Conservation (phyloP, 2,888 invertebrate genomes). For the Polylopha cassiicola region DNA sequence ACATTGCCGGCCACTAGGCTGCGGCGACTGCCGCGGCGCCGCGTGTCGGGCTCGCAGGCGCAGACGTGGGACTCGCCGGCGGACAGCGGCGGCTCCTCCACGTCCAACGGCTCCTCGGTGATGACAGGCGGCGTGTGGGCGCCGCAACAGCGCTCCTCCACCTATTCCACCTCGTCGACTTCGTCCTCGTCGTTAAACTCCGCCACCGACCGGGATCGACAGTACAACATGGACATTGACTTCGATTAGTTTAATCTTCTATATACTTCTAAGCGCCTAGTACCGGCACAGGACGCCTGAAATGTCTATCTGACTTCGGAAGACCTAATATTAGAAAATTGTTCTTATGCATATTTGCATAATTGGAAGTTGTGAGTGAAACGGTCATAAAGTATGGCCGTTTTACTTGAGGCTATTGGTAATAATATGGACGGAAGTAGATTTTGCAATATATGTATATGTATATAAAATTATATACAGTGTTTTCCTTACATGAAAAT, state of each 20-base stretch:
- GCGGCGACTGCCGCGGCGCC: constrained; percentile 30
- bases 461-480: too few relatives aligned
- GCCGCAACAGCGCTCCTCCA: constrained; percentile 30
- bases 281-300: constrained; percentile 9
- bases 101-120: constrained; percentile 32
- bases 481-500: too few relatives aligned
- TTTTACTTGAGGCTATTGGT: too few relatives aligned
- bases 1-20: constrained; percentile 39
- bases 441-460: too few relatives aligned
- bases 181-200: constrained; percentile 9
- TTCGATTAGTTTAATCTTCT: constrained; percentile 46
- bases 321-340: too few relatives aligned
- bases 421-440: too few relatives aligned
- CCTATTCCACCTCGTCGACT: constrained; percentile 30
- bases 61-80: constrained; percentile 24
- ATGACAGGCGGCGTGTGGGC: constrained; percentile 40
- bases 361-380: too few relatives aligned
- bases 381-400: too few relatives aligned
- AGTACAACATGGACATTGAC: constrained; percentile 72
- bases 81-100: constrained; percentile 16
- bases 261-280: constrained; percentile 10
- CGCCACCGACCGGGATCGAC: constrained; percentile 39
- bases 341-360: too few relatives aligned
- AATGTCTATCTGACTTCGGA: too few relatives aligned
- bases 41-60: constrained; percentile 27